phyloP scores from a whole-genome alignment of 2,113 vertebrate species.

The Semicossyphus pulcher region DNA sequence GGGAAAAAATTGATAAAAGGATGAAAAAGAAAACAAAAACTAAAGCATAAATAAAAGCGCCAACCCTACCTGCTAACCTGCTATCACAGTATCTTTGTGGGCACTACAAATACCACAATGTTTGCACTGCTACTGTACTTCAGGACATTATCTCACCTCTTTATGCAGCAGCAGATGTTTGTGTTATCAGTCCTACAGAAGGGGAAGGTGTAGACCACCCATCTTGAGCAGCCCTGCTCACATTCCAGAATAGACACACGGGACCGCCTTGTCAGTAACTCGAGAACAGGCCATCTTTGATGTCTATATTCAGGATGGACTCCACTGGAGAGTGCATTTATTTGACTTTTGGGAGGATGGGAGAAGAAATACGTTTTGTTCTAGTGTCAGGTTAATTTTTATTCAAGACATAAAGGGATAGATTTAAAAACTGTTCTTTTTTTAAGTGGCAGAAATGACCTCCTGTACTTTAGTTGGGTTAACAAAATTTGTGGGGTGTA shows the following conservation, averaged over 20 bases:
- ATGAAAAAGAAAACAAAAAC: too few relatives aligned
- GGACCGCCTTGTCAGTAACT: conserved; percentile 54
- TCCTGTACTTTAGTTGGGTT: too few relatives aligned
- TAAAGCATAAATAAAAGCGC: too few relatives aligned
- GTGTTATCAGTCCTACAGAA: conserved; percentile 2
- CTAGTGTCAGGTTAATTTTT: not conserved
- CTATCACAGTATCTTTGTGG: not conserved
- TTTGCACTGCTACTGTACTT: not conserved
- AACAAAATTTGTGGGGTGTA: not conserved
- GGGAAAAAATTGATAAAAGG: too few relatives aligned
- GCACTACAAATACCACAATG: not conserved
- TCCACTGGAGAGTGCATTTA: not conserved
- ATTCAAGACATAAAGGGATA: too few relatives aligned
- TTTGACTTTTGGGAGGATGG: conserved; percentile 10
- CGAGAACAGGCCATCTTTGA: conserved; percentile 64
- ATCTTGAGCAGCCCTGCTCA: conserved; percentile 31
- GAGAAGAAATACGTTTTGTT: not conserved
- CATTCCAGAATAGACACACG: conserved; percentile 62
- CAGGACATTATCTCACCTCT: not conserved
- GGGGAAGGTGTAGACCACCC: conserved; percentile 54
- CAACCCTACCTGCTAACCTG: too few relatives aligned
- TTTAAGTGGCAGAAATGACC: too few relatives aligned
- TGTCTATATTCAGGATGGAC: conserved; percentile 64
- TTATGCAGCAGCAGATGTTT: conserved; percentile 4
- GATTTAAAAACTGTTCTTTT: not conserved